These are phyloP conservation scores for Chloroclysta siterata DNA, from an alignment of 2,888 invertebrate genomes.

Conservation along the genomic window DNA sequence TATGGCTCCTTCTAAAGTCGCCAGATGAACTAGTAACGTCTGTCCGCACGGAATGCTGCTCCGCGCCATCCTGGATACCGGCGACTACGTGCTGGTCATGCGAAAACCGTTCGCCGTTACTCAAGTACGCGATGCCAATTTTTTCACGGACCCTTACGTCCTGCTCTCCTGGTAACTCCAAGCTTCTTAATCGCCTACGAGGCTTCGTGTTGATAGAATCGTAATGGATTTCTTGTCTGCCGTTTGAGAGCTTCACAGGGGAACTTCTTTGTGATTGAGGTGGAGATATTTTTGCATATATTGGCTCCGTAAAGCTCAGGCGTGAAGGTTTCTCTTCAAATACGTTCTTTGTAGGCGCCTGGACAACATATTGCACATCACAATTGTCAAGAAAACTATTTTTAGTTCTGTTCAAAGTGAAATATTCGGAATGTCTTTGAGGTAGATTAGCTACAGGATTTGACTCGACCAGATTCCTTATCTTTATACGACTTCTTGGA, in stretches of 20 bases:
- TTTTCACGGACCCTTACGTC: slow-evolving; percentile 65
- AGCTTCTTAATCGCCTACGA: slow-evolving; percentile 75
- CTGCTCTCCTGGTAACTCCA: slow-evolving; percentile 68
- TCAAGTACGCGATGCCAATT: slow-evolving; percentile 63
- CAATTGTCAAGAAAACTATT: slow-evolving; percentile 74
- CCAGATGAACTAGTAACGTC: slow-evolving; percentile 74
- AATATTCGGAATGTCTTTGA: slow-evolving; percentile 81
- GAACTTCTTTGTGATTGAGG: slow-evolving; percentile 71
- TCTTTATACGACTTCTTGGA: slow-evolving; percentile 80
- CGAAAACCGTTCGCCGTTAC: slow-evolving; percentile 73
- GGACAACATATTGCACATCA: slow-evolving; percentile 71
- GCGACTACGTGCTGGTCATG: slow-evolving; percentile 68
- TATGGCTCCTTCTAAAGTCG: slow-evolving; percentile 78
- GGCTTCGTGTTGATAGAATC: slow-evolving; percentile 82
- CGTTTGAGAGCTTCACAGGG: slow-evolving; percentile 66
- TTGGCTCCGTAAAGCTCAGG: slow-evolving; percentile 76
- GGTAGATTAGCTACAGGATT: slow-evolving; percentile 72
- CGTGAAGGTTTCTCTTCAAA: slow-evolving; percentile 63
- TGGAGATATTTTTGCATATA: slow-evolving; percentile 79
- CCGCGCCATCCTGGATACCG: slow-evolving; percentile 70
- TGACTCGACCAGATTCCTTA: slow-evolving; percentile 78
- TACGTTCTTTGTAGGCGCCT: slow-evolving; percentile 52
- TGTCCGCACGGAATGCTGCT: slow-evolving; percentile 78
- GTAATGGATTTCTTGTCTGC: slow-evolving; percentile 72
- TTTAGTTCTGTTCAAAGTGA: slow-evolving; percentile 78